Evolutionary conservation across 2,888 invertebrate species (phyloP), one percentile per base, ranked within the genome.

Genomic region (Drosophila neonasuta): DNA sequence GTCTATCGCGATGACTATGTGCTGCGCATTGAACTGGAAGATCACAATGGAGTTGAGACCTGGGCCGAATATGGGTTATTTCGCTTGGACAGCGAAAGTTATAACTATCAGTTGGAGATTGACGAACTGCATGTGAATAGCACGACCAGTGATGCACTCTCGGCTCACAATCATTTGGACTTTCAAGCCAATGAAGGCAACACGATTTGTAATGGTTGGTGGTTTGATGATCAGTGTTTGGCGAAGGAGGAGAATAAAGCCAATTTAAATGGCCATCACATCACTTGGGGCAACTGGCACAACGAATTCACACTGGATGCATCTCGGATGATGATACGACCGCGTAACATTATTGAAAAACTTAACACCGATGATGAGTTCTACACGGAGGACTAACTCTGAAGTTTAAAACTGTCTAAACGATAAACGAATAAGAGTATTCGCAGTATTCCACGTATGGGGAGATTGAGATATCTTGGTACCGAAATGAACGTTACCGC

Each of bases 281-380:
- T 93, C 48, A 91, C 93, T 72, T 93, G 93, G 93, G 92, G 93
- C 71, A 91, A 91, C 68, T 93, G 93, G 93, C 90, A 59, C 64
- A 58, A 90, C 52, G 92, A 93, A 82, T 92, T 92, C 83, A 92
- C 92, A 1, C 81, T 93, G 66, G 92, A 91, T 68, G 90, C 90
- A 48, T 89, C 92, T 0, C 90, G 91, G 69, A 93, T 93, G 92
- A 65, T 90, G 60, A 87, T 90, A 50, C 80, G 90, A 4, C 90
- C 90, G 1, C 71, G 58, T 2, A 74, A 62, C 32, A 45, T 45
- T 3, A 45, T 45, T 3, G 54, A 48, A 15, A 15, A 58, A 10
- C 34, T 11, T 13, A n/a, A 46, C 20, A 54, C 24, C n/a, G 52
- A 44, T 17, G 68, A 73, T n/a, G 55, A 70, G 8, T 15, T 7